A percentile compares a stretch with the other conserved stretches of the same genome.
These are phyloP conservation scores for Heliconius ismenius DNA, from an alignment of 2,888 invertebrate species.

Conservation along the genomic window DNA sequence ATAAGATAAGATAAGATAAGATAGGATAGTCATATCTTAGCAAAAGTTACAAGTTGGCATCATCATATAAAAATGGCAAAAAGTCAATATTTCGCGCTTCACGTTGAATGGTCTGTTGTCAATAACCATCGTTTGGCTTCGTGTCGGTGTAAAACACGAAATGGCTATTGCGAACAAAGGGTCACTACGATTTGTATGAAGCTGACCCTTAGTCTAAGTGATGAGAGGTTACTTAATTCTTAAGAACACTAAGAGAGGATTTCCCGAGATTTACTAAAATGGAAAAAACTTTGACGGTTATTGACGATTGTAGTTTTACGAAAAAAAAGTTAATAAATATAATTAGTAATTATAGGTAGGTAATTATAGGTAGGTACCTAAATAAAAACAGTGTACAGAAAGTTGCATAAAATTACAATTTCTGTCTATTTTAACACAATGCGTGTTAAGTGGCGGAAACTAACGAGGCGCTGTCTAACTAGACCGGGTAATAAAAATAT, in stretches of 20 bases:
- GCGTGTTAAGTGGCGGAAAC: neutral
- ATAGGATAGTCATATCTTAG: too few relatives aligned
- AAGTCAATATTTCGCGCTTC: conserved; percentile 3
- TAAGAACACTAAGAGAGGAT: too few relatives aligned
- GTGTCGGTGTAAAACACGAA: conserved; percentile 66
- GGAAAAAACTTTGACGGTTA: too few relatives aligned
- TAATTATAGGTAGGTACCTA: neutral
- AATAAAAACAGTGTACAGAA: neutral
- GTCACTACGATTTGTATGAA: conserved; percentile 54
- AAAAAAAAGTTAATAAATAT: neutral
- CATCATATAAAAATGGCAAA: neutral
- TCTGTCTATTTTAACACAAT: neutral
- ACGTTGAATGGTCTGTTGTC: conserved; percentile 25
- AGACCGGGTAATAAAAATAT: neutral
- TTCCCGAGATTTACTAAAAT: too few relatives aligned
- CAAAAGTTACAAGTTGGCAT: neutral
- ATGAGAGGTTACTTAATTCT: conserved; percentile 31
- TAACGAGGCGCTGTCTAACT: neutral
- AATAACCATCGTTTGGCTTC: conserved; percentile 24
- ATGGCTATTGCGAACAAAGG: conserved; percentile 76
- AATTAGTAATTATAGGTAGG: neutral
- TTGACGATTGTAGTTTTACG: too few relatives aligned
- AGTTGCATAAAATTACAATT: neutral
- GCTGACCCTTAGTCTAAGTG: conserved; percentile 46
- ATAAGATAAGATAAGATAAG: too few relatives aligned